phyloP scores from a whole-genome alignment of 2,888 invertebrate genomes.

The Lochmaea capreae region DNA sequence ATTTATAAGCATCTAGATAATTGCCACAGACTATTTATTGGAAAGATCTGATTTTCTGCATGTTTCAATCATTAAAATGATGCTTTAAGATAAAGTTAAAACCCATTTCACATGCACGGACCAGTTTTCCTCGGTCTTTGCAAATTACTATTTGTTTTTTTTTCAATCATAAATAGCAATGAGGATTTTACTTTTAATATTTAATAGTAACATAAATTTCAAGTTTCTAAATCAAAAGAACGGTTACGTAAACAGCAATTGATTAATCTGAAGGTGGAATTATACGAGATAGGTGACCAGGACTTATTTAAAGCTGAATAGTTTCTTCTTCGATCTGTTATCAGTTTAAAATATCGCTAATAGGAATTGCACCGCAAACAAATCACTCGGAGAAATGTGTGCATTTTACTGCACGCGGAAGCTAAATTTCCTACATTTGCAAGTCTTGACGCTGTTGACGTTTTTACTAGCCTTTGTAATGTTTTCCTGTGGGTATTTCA shows the following conservation, averaged over 20 bases:
- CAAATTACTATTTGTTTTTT: neutral
- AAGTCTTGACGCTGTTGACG: conserved; percentile 14
- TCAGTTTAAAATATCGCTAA: conserved; percentile 21
- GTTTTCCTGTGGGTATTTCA: conserved; percentile 5
- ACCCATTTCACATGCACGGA: neutral
- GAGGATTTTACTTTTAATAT: neutral
- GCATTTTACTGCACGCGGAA: conserved; percentile 20
- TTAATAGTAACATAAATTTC: neutral
- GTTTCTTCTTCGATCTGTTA: conserved; percentile 18
- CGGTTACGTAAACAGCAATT: neutral
- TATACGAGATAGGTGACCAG: conserved; percentile 13
- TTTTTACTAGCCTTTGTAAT: conserved; percentile 19
- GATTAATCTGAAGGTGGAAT: neutral
- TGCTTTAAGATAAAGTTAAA: neutral
- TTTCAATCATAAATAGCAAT: neutral
- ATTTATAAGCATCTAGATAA: neutral
- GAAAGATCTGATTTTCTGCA: neutral
- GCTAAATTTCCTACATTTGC: conserved; percentile 20
- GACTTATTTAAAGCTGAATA: conserved; percentile 15
- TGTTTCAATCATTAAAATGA: neutral
- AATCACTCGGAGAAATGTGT: conserved; percentile 9
- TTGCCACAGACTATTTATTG: neutral
- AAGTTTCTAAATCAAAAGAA: neutral
- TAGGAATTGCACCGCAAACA: conserved; percentile 20
- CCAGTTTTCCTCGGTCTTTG: neutral